Base-by-base conservation (phyloP, 2,797 vertebrate genomes). In the Psittacula derbiana region DNA sequence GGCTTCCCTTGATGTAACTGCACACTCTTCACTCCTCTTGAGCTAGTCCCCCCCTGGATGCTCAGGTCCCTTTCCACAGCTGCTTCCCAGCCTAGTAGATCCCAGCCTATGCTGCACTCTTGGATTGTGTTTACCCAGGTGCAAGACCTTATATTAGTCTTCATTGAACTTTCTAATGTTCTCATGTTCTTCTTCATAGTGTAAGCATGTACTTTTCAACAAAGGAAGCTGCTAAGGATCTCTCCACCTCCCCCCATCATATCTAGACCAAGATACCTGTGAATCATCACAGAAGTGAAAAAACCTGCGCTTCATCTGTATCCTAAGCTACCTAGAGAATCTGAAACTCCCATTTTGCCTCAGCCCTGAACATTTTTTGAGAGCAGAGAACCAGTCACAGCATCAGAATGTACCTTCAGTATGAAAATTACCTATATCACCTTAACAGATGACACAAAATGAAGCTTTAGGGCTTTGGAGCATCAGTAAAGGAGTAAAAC, bases 201-300 rank as follows among this genome's bases (percentile, higher is more conserved):
- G 5, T 31, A 41, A 25, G 23, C 2, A 12, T 1, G 5, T 8
- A 3, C 7, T 31, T n/a, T 44, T 8, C 30, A 17, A 0, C 19
- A 10, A 33, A 79, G 21, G 7, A 80, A 12, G 16, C 4, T 10
- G 23, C 12, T 21, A 27, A 49, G 16, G 18, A 69, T 19, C 1
- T 4, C 0, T 21, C 5, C 20, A 18, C 17, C 20, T n/a, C 5
- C 2, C 4, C 0, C 6, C 6, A 1, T 8, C 6, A 0, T 12
- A 7, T 27, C 14, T 50, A 27, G 6, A 28, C 73, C 27, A 24
- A 8, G 12, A 21, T 33, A 55, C 10, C 19, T 27, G 16, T 5
- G 7, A 38, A 17, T 50, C 40, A 50, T 5, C 16, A 40, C 5
- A 50, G 5, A 40, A 52, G 14, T 43, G 5, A 58, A 49, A 50